Conservation (phyloP, 2,888 invertebrate species). For the Phyllotreta cruciferae region DNA sequence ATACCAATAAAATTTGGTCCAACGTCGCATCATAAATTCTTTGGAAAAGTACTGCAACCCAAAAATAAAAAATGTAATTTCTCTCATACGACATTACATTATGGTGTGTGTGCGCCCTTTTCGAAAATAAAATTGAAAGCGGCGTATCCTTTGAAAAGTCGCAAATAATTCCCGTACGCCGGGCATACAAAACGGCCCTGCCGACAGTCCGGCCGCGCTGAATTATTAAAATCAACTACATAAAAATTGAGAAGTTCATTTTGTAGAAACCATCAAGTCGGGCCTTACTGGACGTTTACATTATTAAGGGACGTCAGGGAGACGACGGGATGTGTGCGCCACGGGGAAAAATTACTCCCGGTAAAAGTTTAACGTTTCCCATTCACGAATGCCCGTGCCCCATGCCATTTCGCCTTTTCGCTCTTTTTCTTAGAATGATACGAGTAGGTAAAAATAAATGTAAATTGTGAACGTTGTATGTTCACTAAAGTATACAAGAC, state of each 20-base stretch:
- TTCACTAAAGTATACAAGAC: no score
- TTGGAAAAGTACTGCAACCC: no score
- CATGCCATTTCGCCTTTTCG: not conserved
- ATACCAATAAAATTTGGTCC: no score
- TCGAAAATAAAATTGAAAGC: slow-evolving; percentile 7
- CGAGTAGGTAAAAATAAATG: no score
- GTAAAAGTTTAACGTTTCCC: slow-evolving; percentile 55
- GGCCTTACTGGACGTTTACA: slow-evolving; percentile 54
- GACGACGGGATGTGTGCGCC: slow-evolving; percentile 43
- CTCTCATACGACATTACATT: slow-evolving; percentile 2
- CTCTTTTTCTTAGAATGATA: slow-evolving; percentile 8
- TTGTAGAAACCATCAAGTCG: slow-evolving; percentile 54
- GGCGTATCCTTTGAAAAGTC: slow-evolving; percentile 17
- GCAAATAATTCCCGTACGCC: slow-evolving; percentile 27
- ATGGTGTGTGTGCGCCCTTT: not conserved
- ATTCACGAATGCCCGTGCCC: slow-evolving; percentile 45
- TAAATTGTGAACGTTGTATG: no score
- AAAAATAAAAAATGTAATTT: slow-evolving; percentile 11
- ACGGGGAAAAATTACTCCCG: slow-evolving; percentile 56
- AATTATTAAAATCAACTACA: slow-evolving; percentile 45
- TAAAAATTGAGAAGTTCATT: slow-evolving; percentile 57
- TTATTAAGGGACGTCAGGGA: slow-evolving; percentile 53
- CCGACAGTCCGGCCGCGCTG: slow-evolving; percentile 23
- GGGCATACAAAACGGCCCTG: slow-evolving; percentile 21
- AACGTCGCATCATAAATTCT: no score